These are phyloP conservation scores for Macrosiphum euphorbiae DNA, from an alignment of 2,888 invertebrate genomes.

Conservation along the genomic window DNA sequence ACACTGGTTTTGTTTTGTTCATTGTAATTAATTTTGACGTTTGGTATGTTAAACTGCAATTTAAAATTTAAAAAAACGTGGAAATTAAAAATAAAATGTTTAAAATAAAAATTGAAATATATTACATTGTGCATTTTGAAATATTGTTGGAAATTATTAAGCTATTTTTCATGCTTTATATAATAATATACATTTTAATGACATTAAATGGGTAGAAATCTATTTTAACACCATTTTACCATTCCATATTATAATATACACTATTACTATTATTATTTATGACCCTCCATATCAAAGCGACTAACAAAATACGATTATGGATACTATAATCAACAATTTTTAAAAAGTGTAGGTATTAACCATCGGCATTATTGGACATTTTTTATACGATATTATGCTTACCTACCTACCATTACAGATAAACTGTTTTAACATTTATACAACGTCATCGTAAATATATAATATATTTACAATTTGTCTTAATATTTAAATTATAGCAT, in stretches of 20 bases:
- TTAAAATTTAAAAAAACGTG: background rate
- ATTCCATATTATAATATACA: background rate
- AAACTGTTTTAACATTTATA: background rate
- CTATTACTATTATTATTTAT: no score
- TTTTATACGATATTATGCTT: background rate
- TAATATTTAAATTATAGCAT: no score
- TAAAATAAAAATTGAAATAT: background rate
- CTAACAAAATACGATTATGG: background rate
- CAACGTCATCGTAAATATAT: no score
- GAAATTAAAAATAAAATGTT: background rate
- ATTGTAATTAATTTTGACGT: background rate
- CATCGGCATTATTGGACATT: background rate
- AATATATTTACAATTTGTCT: no score
- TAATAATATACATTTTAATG: background rate
- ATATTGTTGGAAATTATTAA: background rate
- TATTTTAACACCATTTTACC: background rate
- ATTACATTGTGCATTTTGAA: background rate
- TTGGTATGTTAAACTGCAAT: conserved; percentile 1
- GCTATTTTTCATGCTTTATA: background rate
- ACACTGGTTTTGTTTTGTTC: background rate
- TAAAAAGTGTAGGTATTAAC: no score
- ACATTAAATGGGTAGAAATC: background rate
- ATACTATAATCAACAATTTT: background rate
- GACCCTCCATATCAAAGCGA: no score
- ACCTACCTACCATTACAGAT: background rate